Base-by-base conservation (phyloP, 1,140 invertebrate species). In the Alviniconcha marisindica region DNA sequence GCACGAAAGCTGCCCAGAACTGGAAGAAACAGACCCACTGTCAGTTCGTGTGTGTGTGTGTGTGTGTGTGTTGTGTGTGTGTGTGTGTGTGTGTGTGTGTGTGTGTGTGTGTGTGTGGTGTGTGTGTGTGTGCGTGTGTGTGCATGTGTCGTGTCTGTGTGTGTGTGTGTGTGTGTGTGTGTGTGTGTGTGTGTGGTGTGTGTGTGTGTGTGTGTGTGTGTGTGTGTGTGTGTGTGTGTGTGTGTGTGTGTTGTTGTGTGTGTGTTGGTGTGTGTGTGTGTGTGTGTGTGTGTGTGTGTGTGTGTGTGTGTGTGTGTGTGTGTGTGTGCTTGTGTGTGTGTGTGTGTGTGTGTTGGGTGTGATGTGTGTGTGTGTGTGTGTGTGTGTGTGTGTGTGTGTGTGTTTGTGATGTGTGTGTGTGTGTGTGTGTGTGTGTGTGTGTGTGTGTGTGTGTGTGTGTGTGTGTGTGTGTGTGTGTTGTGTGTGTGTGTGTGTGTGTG, bases 1-100 rank as follows among this genome's bases (percentile, higher is more conserved):
- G 96, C 66, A 96, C 96, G 93, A 97, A 98, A 74, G 96, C 96
- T 56, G 96, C 96, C 97, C 97, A 97, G 93, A 97, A 97, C 96
- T 98, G 94, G 40, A 85, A 82, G 21, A 54, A 83, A 48, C 1
- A 44, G 56, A 54, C 4, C 60, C 36, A 76, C 21, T 51, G 24
- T 24, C 24, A 28, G 56, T 28, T 15, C 24, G 15, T 28, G 14
- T 60, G 56, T 24, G n/a, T 60, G 56, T 60, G 56, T 60, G 15
- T 28, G n/a, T 60, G 56, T 15, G 56, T 28, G 56, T 60, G n/a
- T 7, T 60, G 4, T 3, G 4, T 12, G 56, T 60, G 10, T 60
- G 56, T 60, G n/a, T 24, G 56, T 28, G 56, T 51, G 48, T 51
- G 48, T 18, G 18, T 18, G 48, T 18, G 48, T 51, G 7, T 18